phyloP scores from a whole-genome alignment of 2,797 vertebrate genomes.

The Ataeniobius toweri region DNA sequence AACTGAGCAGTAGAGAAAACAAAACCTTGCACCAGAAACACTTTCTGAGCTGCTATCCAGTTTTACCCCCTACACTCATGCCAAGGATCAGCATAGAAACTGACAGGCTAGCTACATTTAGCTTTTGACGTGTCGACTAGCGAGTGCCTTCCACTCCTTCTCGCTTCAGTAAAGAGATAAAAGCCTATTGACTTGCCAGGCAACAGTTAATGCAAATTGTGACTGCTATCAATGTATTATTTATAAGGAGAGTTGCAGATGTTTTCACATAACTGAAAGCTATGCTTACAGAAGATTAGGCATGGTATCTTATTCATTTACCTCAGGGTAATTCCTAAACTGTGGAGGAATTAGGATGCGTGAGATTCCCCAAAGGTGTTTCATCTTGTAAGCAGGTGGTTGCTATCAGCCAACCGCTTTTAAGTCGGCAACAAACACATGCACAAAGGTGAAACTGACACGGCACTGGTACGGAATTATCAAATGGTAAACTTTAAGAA shows the following conservation, averaged over 20 bases:
- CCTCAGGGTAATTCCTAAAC: conserved; percentile 82
- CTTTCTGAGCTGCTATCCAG: conserved; percentile 29
- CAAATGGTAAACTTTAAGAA: not conserved
- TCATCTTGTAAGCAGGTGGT: conserved; percentile 73
- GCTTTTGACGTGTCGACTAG: conserved; percentile 68
- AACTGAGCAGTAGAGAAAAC: conserved; percentile 47
- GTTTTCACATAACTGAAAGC: conserved; percentile 82
- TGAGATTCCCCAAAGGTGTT: conserved; percentile 70
- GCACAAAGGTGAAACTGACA: conserved; percentile 54
- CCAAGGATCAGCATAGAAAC: conserved; percentile 63
- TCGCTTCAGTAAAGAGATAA: conserved; percentile 82
- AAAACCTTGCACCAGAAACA: conserved; percentile 46
- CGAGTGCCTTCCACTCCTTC: conserved; percentile 68
- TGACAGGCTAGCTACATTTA: conserved; percentile 64
- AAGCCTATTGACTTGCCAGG: conserved; percentile 80
- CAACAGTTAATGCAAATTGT: conserved; percentile 84
- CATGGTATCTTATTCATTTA: conserved; percentile 83
- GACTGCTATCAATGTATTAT: conserved; percentile 82
- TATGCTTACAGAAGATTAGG: conserved; percentile 85
- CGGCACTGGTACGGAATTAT: not conserved
- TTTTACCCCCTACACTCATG: conserved; percentile 56
- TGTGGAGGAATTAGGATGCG: conserved; percentile 79
- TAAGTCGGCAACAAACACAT: conserved; percentile 56
- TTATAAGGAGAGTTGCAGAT: conserved; percentile 79
- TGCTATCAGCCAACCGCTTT: conserved; percentile 63